Evolutionary conservation across 2,113 vertebrate species (phyloP).

Genomic region (Sapajus apella): DNA sequence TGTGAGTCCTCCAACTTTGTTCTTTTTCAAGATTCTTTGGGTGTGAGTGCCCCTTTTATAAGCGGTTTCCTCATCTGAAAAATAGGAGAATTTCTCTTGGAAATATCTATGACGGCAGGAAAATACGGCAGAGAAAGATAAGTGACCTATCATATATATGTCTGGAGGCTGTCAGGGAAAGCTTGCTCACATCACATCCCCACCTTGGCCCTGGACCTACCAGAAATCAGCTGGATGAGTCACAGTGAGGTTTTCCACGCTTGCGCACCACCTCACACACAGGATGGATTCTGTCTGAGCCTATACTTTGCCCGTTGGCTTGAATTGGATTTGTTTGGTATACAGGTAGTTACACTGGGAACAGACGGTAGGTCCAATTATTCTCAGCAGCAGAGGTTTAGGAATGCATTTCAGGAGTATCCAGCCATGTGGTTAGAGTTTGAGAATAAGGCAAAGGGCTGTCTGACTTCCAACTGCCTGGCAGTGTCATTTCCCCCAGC

Average conservation of each 20-base stretch:
- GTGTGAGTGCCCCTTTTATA: not conserved
- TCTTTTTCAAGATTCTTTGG: not conserved
- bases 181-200: not conserved
- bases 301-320: not conserved
- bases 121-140: not conserved
- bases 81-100: not conserved
- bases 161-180: not conserved
- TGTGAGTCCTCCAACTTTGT: not conserved
- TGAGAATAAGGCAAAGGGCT: not conserved
- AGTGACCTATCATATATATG: not conserved
- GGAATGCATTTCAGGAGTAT: not conserved
- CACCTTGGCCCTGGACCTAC: not conserved
- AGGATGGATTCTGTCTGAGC: not conserved
- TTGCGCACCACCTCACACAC: not conserved
- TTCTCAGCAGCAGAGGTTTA: not conserved
- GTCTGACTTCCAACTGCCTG: not conserved
- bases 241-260: accelerated
- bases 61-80: not conserved
- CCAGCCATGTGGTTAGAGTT: not conserved
- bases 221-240: not conserved
- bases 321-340: accelerated
- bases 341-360: not conserved
- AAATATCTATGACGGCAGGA: not conserved
- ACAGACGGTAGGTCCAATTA: not conserved
- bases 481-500: not conserved